Conservation (phyloP, 2,888 invertebrate species). For the Calameuta pallipes region DNA sequence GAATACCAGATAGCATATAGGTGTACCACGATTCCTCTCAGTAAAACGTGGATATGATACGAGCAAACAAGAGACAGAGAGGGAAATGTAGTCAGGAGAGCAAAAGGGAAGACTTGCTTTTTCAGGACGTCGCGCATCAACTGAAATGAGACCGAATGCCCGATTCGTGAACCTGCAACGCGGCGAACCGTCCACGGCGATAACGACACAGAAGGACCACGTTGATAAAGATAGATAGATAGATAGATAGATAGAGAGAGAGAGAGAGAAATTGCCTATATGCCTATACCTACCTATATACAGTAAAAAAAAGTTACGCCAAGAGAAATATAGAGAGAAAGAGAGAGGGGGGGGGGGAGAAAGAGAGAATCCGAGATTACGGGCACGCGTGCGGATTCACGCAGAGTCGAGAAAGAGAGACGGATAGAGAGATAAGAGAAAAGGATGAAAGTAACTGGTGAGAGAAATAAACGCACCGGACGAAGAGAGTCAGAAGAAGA, state of each 20-base stretch:
- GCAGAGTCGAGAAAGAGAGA: background rate
- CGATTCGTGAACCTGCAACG: slow-evolving; percentile 17
- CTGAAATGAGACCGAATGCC: slow-evolving; percentile 20
- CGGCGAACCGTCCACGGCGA: background rate
- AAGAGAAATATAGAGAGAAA: slow-evolving; percentile 2
- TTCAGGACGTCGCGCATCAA: slow-evolving; percentile 15
- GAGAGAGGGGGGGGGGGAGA: slow-evolving; percentile 4
- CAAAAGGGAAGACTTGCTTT: slow-evolving; percentile 4
- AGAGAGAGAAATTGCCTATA: slow-evolving; percentile 24
- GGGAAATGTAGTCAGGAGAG: slow-evolving; percentile 18
- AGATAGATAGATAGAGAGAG: slow-evolving; percentile 11
- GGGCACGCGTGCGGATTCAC: background rate
- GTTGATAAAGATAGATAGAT: background rate
- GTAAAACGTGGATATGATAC: background rate
- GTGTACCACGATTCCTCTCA: slow-evolving; percentile 23
- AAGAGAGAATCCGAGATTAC: background rate
- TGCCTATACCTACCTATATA: slow-evolving; percentile 22
- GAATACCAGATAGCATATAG: slow-evolving; percentile 11
- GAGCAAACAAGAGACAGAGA: slow-evolving; percentile 4
- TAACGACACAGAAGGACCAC: background rate
- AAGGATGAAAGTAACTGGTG: background rate
- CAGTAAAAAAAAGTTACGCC: slow-evolving; percentile 12
- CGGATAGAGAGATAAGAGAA: slow-evolving; percentile 26
- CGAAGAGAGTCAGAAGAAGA: slow-evolving; percentile 9
- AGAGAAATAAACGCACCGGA: slow-evolving; percentile 17